Evolutionary conservation across 2,113 vertebrate genomes (phyloP), one percentile per base, ranked within the genome.

Genomic region (Albula glossodonta): DNA sequence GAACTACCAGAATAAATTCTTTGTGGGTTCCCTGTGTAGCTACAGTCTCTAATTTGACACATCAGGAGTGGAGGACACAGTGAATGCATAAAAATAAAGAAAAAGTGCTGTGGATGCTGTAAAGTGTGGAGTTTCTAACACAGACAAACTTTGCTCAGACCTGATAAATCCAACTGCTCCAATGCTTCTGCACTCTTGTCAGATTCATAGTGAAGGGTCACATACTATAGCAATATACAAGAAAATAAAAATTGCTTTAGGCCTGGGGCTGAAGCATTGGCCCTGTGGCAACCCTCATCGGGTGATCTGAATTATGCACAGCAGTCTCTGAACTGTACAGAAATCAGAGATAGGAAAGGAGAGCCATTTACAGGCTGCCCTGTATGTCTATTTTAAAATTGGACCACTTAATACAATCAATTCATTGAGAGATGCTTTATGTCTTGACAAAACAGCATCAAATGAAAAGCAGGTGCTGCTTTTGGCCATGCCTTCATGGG

Each of bases 381-480:
- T 7, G 53, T 41, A 41, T 41, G 53, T 56, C 12, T 56, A 12
- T 56, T 56, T 12, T 56, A 63, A 15, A 4, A 63, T 63, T 19
- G 4, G 12, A 15, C 60, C 17, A 25, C 77, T 82, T 50, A 78
- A 87, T 63, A 49, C 52, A 63, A 80, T 87, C 63, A 56, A 85
- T 83, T 87, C 78, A 82, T 87, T 74, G 53, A 56, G 81, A 82
- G 57, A 84, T 51, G 79, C 80, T 48, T 84, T 77, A 51, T 57
- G 60, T 83, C 31, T 19, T 84, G 83, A 89, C 70, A 83, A 79
- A 85, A 80, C 66, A 53, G 19, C 78, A 80, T 17, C 41, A 74
- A 80, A 90, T 89, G 79, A 87, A 85, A 86, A 82, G 82, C 85
- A 87, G 86, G 81, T 87, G 83, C 48, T 50, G 5, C 41, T 11